Conservation (phyloP, 2,797 vertebrate species). For the Miichthys miiuy region DNA sequence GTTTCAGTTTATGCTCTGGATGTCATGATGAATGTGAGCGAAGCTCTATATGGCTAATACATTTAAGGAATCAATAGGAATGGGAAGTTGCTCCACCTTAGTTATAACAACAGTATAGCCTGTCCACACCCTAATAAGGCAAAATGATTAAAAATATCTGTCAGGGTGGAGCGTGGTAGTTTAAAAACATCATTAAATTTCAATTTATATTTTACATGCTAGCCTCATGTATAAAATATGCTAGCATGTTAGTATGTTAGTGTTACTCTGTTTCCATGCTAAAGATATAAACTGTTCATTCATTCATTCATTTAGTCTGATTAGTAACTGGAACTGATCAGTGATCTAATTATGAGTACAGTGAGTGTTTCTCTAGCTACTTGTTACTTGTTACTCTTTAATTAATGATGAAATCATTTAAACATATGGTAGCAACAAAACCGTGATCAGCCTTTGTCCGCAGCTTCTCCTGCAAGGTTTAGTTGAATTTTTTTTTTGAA, state of each 20-base stretch:
- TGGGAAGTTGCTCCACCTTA: not conserved
- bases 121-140: not conserved
- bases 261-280: not conserved
- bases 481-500: not conserved
- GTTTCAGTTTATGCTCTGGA: not conserved
- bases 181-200: not conserved
- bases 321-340: slow-evolving; percentile 3
- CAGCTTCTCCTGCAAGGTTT: not conserved
- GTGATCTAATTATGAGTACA: slow-evolving; percentile 30
- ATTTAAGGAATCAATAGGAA: not conserved
- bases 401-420: not conserved
- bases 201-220: not conserved
- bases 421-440: not conserved
- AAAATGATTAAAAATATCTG: not conserved
- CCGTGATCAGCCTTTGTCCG: not conserved
- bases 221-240: not conserved
- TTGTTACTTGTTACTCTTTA: slow-evolving; percentile 3
- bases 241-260: not conserved
- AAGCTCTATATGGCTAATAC: not conserved
- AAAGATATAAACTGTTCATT: not conserved
- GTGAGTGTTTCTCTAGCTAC: not conserved
- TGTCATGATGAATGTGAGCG: not conserved
- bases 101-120: not conserved
- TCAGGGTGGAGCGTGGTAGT: not conserved
- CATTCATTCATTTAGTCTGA: not conserved